A percentile compares a stretch with the other conserved stretches of the same genome.
Evolutionary conservation across 2,888 invertebrate genomes (phyloP).

Genomic region (Leptura quadrifasciata): DNA sequence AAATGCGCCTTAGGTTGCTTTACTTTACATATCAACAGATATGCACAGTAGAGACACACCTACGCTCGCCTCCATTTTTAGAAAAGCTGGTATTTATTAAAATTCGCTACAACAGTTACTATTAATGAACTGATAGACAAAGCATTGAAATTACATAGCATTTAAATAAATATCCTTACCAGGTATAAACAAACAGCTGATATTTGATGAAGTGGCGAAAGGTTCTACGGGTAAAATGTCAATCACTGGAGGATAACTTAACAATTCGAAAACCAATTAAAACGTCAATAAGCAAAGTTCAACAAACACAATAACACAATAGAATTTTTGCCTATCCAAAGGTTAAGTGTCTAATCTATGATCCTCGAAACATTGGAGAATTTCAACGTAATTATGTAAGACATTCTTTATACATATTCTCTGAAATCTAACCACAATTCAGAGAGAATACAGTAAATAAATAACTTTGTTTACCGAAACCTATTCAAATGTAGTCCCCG

Average conservation of each 20-base stretch:
- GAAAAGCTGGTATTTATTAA: no score
- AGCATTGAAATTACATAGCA: no score
- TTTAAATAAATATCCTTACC: no score
- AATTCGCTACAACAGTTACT: no score
- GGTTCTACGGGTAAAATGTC: not conserved
- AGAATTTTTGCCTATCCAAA: not conserved
- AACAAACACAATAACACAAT: not conserved
- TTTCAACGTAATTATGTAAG: not conserved
- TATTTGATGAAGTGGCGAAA: not conserved
- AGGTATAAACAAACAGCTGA: not conserved
- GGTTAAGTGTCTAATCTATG: not conserved
- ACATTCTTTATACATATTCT: not conserved
- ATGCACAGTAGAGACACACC: no score
- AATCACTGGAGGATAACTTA: not conserved
- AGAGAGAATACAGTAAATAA: not conserved
- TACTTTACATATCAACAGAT: no score
- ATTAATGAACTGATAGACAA: no score
- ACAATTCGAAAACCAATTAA: not conserved
- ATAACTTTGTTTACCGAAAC: not conserved
- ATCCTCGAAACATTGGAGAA: not conserved
- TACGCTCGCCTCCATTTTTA: no score
- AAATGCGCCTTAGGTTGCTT: no score
- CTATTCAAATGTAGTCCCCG: slow-evolving; percentile 15
- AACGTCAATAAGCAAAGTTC: not conserved
- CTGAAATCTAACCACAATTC: not conserved